Evolutionary conservation across 2,797 vertebrate species (phyloP), one percentile per base, ranked within the genome.

Genomic region (Lycodopsis pacificus): DNA sequence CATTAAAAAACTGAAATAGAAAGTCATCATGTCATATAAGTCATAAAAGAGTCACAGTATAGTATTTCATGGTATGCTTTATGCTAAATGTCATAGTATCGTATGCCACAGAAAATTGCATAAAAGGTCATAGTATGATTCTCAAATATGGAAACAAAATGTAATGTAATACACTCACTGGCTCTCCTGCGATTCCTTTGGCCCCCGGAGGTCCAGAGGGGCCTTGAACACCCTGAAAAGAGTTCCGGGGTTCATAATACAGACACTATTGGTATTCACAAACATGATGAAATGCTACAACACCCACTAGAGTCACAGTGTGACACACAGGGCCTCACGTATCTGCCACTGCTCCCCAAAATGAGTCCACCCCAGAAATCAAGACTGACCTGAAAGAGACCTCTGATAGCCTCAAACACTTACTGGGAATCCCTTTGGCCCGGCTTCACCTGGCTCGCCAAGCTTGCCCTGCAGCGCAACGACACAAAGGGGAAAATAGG

Each of bases 161-260:
- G 3, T 27, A 38, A 38, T 53, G 49, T 17, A 25, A 65, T 20
- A 54, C 76, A 95, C 97, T 96, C 93, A 96, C 98, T 82, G 95
- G 94, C 86, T 96, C 95, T 90, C 98, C 98, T 88, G 91, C 89
- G 79, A 96, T 91, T 92, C 98, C 98, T 94, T 99, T 99, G 80
- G 93, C 90, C 85, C 98, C 98, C 61, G 96, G 95, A 72, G 95
- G 93, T 86, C 98, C 98, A 0, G 97, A 97, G 76, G 94, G 92
- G 84, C 98, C 98, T 65, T 95, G 95, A 84, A 97, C 88, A 79
- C 98, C 97, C 98, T 99, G 82, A 57, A 92, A 95, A 85, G 15
- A 82, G 81, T 4, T 36, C 6, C 73, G 4, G 1, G 0, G 5
- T 73, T 77, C 57, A 68, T 38, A 32, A 70, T 11, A 66, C 25